Percentiles rank a stretch among this genome's conserved stretches.
phyloP scores from a whole-genome alignment of 2,797 vertebrate genomes.

The Crax fasciolata region DNA sequence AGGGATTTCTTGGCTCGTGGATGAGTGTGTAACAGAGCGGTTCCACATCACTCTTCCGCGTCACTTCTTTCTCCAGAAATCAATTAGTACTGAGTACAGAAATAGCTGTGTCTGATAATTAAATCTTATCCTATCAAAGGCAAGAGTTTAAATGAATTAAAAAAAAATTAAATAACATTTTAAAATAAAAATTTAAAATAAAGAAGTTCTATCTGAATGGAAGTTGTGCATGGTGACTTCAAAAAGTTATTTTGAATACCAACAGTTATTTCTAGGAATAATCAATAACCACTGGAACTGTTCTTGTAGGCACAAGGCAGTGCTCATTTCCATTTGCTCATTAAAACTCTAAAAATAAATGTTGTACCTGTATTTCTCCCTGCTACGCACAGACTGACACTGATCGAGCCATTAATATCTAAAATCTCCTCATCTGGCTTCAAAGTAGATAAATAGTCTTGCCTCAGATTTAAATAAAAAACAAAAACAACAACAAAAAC shows the following conservation, averaged over 20 bases:
- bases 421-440: background rate
- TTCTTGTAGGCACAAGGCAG: background rate
- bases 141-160: background rate
- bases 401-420: background rate
- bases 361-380: background rate
- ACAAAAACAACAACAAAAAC: background rate
- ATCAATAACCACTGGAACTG: background rate
- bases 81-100: background rate
- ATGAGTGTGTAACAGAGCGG: background rate
- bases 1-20: background rate
- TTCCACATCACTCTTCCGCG: background rate
- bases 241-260: background rate
- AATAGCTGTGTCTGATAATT: background rate
- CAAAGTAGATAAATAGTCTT: background rate
- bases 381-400: background rate
- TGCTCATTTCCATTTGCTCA: background rate
- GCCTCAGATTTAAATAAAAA: background rate
- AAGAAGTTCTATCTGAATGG: background rate
- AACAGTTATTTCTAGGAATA: background rate
- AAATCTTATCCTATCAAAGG: background rate
- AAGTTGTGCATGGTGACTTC: background rate
- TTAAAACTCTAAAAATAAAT: background rate
- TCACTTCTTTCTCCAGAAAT: background rate
- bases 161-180: background rate
- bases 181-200: background rate